These are phyloP conservation scores for Diorhabda carinulata DNA, from an alignment of 1,140 invertebrate species.

Conservation along the genomic window DNA sequence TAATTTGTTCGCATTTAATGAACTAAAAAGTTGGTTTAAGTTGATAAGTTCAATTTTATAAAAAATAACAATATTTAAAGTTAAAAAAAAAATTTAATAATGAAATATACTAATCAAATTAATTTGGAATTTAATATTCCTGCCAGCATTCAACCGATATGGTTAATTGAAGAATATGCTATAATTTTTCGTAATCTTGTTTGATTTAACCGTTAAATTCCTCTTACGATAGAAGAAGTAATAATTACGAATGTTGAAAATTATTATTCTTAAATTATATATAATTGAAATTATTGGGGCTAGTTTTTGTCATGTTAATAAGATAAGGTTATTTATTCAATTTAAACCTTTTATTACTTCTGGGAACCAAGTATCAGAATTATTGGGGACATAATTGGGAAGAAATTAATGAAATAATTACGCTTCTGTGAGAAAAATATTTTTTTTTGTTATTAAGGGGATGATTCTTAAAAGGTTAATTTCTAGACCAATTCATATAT, in stretches of 20 bases:
- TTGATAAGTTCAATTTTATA: constrained; percentile 48
- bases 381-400: constrained; percentile 40
- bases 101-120: constrained; percentile 48
- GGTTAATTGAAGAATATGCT: constrained; percentile 54
- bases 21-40: no score
- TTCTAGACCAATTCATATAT: no score
- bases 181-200: constrained; percentile 33
- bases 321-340: constrained; percentile 36
- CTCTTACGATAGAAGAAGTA: no score
- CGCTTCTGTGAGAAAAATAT: no score
- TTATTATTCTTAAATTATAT: constrained; percentile 42
- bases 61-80: constrained; percentile 38
- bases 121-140: constrained; percentile 44
- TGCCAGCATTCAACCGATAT: constrained; percentile 51
- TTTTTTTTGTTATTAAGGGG: no score
- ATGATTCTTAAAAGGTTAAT: no score
- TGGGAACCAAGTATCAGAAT: constrained; percentile 50
- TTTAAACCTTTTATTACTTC: constrained; percentile 48
- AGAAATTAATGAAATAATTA: constrained; percentile 40
- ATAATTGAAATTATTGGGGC: constrained; percentile 48
- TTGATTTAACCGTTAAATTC: constrained; percentile 50
- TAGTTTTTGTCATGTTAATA: constrained; percentile 56
- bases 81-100: constrained; percentile 44
- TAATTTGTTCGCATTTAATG: constrained; percentile 22
- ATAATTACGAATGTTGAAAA: no score